These are phyloP conservation scores for Tribolium castaneum DNA, from an alignment of 1,140 invertebrate genomes.

Conservation along the genomic window DNA sequence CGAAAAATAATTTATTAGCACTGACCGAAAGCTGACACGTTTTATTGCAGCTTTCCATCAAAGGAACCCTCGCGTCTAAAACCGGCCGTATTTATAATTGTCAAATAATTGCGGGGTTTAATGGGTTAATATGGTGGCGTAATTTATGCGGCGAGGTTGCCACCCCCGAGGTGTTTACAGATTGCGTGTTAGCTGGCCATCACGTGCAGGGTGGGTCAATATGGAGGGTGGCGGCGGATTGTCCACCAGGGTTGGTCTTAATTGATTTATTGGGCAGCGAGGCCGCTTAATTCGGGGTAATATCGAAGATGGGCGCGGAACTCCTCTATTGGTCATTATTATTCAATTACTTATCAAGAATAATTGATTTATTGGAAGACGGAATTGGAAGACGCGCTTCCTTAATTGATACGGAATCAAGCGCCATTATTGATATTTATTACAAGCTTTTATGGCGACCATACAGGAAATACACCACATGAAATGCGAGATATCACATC, in stretches of 20 bases:
- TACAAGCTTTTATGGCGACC: constrained; percentile 4
- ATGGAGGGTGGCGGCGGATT: constrained; percentile 33
- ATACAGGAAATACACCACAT: background rate
- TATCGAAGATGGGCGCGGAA: constrained; percentile 45
- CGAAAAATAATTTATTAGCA: constrained; percentile 29
- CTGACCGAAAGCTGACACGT: background rate
- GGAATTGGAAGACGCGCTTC: constrained; percentile 37
- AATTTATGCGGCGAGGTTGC: constrained; percentile 1
- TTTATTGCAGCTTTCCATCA: constrained; percentile 10
- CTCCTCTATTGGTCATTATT: constrained; percentile 42
- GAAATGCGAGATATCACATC: background rate
- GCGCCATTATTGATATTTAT: constrained; percentile 39
- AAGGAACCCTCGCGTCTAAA: background rate
- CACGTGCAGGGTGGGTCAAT: constrained; percentile 39
- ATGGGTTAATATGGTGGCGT: constrained; percentile 17
- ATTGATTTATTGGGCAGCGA: constrained; percentile 48
- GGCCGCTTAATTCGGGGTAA: constrained; percentile 44
- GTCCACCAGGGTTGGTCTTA: constrained; percentile 43
- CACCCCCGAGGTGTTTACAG: constrained; percentile 44
- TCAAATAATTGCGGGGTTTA: constrained; percentile 4
- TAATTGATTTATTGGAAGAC: constrained; percentile 41
- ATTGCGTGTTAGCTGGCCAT: constrained; percentile 46
- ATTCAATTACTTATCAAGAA: constrained; percentile 44
- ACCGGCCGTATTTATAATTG: background rate
- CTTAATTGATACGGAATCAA: constrained; percentile 36